These are phyloP conservation scores for Rhynchomys soricoides DNA, from an alignment of 2,113 vertebrate species.

Conservation along the genomic window DNA sequence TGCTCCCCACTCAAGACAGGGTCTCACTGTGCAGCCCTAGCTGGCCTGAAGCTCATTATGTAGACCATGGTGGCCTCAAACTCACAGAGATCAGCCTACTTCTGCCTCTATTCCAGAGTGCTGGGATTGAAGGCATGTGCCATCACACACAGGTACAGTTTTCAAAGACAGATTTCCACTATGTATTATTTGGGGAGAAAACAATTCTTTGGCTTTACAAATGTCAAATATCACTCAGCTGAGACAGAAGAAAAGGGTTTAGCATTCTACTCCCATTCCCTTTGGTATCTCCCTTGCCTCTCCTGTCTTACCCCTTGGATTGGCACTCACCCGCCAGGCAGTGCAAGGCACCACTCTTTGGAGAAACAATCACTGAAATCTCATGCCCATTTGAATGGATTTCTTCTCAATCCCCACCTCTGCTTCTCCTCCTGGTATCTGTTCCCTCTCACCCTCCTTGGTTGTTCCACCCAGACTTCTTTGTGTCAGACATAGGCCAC, in stretches of 20 bases:
- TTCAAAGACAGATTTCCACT: not conserved
- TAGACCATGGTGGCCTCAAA: not conserved
- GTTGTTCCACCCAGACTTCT: not conserved
- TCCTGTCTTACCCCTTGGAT: not conserved
- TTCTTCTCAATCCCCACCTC: not conserved
- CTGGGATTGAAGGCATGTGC: not conserved
- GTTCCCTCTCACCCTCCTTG: not conserved
- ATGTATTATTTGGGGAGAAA: not conserved
- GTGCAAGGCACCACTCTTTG: not conserved
- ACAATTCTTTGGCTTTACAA: not conserved
- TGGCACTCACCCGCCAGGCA: not conserved
- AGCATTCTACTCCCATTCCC: not conserved
- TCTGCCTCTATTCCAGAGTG: not conserved
- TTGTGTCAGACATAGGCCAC: not conserved
- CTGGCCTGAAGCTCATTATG: not conserved
- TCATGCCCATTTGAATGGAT: not conserved
- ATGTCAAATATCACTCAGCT: not conserved
- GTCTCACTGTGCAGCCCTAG: not conserved
- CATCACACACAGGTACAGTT: not conserved
- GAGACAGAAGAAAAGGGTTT: not conserved
- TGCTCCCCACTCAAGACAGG: not conserved
- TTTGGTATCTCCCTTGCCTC: not conserved
- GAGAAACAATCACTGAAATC: not conserved
- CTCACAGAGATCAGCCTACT: not conserved
- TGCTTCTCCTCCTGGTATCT: not conserved